Evolutionary conservation across 1,140 invertebrate genomes (phyloP), one percentile per base, ranked within the genome.

Genomic region (Helicoverpa armigera): DNA sequence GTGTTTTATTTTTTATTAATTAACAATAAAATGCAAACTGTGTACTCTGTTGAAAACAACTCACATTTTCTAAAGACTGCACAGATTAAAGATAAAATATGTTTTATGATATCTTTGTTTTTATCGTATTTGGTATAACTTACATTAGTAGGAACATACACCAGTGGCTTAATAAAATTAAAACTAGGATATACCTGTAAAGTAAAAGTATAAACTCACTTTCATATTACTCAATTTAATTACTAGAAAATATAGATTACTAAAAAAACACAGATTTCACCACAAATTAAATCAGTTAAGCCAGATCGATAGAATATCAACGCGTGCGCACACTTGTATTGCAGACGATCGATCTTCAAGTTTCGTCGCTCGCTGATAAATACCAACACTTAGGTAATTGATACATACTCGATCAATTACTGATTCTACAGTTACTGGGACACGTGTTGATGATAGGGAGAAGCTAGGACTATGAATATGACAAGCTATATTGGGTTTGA

Each of bases 321-420:
- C n/a, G 63, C 63, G 43, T 50, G 63, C 43, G 63, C 63, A 70
- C 14, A 9, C 31, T 16, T 65, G 61, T 29, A 65, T 65, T 43
- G 14, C 35, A 9, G 12, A 23, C 67, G n/a, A 70, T 51, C 1
- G 3, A 29, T 70, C 67, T 70, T 31, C 67, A 31, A 67, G 16
- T 70, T 70, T 70, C 67, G 23, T 70, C 48, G 67, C 18, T 31
- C 9, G 18, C 48, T 70, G 67, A 70, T 31, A 54, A 54, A 70
- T 70, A 70, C 67, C 53, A 70, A 70, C 67, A 70, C 67, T 54
- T 53, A 70, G 48, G 67, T 70, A 70, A 70, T 70, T 51, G 67
- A 70, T 23, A 70, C 67, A 70, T 70, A 51, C 35, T 67, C 63
- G 12, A 70, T 70, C 67, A 70, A 70, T 70, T 70, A 70, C 67